Evolutionary conservation across 2,113 vertebrate genomes (phyloP).

Genomic region (Prunella himalayana): DNA sequence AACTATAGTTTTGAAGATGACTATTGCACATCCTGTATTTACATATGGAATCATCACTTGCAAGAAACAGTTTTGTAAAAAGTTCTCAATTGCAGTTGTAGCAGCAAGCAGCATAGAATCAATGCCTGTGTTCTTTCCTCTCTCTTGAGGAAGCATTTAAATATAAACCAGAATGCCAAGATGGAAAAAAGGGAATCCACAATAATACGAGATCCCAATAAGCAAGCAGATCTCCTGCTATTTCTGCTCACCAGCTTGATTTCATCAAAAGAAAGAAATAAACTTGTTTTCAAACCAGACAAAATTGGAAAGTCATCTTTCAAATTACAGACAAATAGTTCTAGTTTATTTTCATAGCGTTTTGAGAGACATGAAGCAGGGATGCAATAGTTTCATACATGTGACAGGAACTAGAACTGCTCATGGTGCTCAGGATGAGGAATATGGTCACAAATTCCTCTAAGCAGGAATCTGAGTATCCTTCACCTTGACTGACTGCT

Average conservation of each 20-base stretch:
- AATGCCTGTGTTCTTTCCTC: not conserved
- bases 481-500: not conserved
- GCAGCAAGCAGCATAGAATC: not conserved
- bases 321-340: not conserved
- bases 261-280: not conserved
- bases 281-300: not conserved
- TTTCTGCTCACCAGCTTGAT: not conserved
- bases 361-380: not conserved
- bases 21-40: not conserved
- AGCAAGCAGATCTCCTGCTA: not conserved
- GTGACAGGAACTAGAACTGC: not conserved
- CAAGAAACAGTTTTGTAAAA: not conserved
- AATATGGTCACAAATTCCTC: not conserved
- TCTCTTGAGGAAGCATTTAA: not conserved
- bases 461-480: not conserved
- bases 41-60: not conserved
- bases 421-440: not conserved
- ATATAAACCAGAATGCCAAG: not conserved
- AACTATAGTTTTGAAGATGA: not conserved
- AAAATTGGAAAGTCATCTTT: not conserved
- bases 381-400: not conserved
- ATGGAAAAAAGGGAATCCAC: not conserved
- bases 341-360: not conserved
- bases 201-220: not conserved
- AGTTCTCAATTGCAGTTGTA: not conserved